Evolutionary conservation across 2,113 vertebrate species (phyloP), one percentile per base, ranked within the genome.

Genomic region (Eptesicus fuscus): DNA sequence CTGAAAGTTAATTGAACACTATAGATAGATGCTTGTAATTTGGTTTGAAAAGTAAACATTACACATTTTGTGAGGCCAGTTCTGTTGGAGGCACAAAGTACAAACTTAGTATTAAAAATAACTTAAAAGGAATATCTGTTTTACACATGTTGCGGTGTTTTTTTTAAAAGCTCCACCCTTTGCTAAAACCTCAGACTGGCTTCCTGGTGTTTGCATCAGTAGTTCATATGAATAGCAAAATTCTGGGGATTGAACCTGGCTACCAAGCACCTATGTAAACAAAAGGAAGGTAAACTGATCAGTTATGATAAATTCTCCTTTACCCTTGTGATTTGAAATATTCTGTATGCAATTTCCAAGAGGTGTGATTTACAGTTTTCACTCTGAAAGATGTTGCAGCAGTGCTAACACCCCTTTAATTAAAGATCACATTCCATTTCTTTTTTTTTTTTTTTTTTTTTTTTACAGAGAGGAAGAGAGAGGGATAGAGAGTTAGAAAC

Each of bases 311-410:
- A 96, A 84, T 96, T 73, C 32, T 37, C 44, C 78, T 90, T 95
- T 93, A 92, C 28, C n/a, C 83, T 85, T 88, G 78, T 97, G 94
- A 92, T 92, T 92, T 96, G 61, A 56, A 32, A 47, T 90, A 80
- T 77, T 92, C 96, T 83, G 17, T 47, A 49, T 93, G n/a, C 90
- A 96, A 32, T 59, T 97, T 91, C 69, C 63, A 92, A 95, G 95
- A 69, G 17, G 67, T 70, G 67, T 93, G 96, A 94, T 87, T 91
- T 93, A 88, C 92, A 88, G 85, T 92, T 91, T 93, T 92, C 78
- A 93, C 20, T 94, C 93, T 86, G 90, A 93, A 82, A 78, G 67
- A 85, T 91, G 83, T 73, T 88, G 40, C 56, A 44, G 14, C 77
- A 96, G 12, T 51, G 56, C 37, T 91, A 56, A 63, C 59, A 94